These are phyloP conservation scores for Epinotia bilunana DNA, from an alignment of 2,888 invertebrate genomes.

Conservation along the genomic window DNA sequence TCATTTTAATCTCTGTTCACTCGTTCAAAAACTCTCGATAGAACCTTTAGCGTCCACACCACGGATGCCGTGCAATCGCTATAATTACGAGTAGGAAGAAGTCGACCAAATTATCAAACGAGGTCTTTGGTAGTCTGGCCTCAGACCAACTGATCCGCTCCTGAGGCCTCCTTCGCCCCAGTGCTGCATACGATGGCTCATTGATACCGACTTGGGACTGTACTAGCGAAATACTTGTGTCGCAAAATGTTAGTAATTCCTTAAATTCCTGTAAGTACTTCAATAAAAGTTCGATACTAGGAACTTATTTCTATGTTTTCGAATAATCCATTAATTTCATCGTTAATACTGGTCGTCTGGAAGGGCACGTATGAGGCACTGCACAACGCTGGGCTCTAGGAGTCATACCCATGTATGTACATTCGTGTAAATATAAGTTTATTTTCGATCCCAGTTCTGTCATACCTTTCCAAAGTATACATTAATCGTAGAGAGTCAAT, in stretches of 20 bases:
- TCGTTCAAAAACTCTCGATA: constrained; percentile 24
- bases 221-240: neutral
- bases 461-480: constrained; percentile 42
- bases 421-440: constrained; percentile 34
- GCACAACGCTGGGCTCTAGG: neutral
- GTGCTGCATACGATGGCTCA: neutral
- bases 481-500: constrained; percentile 72
- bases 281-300: neutral
- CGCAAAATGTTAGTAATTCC: too few species aligned
- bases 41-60: constrained; percentile 11
- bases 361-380: neutral
- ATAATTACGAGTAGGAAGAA: constrained; percentile 37
- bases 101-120: constrained; percentile 38
- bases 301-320: neutral
- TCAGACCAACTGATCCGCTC: constrained; percentile 31
- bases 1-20: constrained; percentile 13
- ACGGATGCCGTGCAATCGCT: constrained; percentile 32
- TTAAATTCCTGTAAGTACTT: neutral
- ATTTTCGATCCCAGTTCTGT: constrained; percentile 26
- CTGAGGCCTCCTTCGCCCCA: neutral
- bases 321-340: neutral
- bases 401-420: constrained; percentile 34
- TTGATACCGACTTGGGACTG: neutral
- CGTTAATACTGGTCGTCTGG: neutral
- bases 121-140: constrained; percentile 37